These are phyloP conservation scores for Argyresthia albistria DNA, from an alignment of 2,888 invertebrate species.

Conservation along the genomic window DNA sequence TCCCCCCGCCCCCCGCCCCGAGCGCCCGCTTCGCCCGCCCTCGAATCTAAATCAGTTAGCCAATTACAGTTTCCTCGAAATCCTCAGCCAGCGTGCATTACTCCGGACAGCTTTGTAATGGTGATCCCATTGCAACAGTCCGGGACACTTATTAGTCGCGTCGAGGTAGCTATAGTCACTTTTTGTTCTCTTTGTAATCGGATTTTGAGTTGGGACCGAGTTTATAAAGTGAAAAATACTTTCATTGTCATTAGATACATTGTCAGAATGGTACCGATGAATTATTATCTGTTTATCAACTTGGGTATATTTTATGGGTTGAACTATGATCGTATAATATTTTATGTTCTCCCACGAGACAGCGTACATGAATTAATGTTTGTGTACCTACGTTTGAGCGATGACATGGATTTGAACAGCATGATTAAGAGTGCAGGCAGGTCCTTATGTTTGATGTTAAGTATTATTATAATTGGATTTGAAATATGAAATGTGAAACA, in stretches of 20 bases:
- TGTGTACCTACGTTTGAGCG: too few species aligned
- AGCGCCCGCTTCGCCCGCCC: constrained; percentile 18
- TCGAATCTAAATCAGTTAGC: constrained; percentile 6
- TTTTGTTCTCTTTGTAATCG: background rate
- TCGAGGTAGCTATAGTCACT: background rate
- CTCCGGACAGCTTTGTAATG: constrained; percentile 4
- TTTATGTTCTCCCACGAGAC: too few species aligned
- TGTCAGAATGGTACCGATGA: background rate
- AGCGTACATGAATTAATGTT: too few species aligned
- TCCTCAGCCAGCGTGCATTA: constrained; percentile 2
- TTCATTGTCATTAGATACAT: too few species aligned
- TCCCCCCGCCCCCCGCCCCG: constrained; percentile 19
- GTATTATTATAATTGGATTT: background rate
- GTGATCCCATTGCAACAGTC: background rate
- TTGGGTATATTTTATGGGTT: too few species aligned
- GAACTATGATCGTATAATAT: too few species aligned
- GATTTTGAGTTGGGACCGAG: background rate
- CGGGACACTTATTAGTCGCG: too few species aligned
- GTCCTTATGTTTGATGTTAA: too few species aligned
- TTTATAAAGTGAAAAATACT: background rate
- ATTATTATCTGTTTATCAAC: background rate
- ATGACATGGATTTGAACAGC: too few species aligned
- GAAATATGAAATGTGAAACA: background rate
- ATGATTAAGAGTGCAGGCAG: too few species aligned
- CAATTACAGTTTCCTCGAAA: constrained; percentile 5